Percentiles rank a stretch among this genome's conserved stretches.
These are phyloP conservation scores for Macrobrachium rosenbergii DNA, from an alignment of 1,140 invertebrate genomes.

Conservation along the genomic window DNA sequence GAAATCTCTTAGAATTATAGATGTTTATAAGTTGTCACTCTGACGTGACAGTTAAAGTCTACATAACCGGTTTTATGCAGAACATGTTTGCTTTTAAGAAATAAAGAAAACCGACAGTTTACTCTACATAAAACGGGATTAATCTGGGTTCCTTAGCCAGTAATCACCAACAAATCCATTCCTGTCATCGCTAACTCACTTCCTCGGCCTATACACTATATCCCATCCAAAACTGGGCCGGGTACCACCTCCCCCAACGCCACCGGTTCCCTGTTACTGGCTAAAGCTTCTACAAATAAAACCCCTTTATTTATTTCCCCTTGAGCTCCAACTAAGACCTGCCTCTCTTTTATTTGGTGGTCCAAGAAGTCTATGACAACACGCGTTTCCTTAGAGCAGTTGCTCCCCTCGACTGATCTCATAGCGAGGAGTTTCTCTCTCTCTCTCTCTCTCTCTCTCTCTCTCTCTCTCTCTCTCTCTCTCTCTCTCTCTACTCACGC, in stretches of 20 bases:
- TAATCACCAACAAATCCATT: too few relatives aligned
- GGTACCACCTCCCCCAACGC: neutral
- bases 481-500: neutral
- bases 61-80: too few relatives aligned
- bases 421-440: neutral
- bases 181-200: too few relatives aligned
- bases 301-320: conserved; percentile 15
- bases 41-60: too few relatives aligned
- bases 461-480: neutral
- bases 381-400: neutral
- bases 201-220: neutral
- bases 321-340: conserved; percentile 7
- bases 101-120: too few relatives aligned
- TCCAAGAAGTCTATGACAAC: conserved; percentile 1
- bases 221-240: neutral
- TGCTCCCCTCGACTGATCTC: neutral
- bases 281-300: conserved; percentile 13
- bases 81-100: too few relatives aligned
- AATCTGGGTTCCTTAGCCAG: too few relatives aligned
- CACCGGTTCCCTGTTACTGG: neutral
- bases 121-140: too few relatives aligned
- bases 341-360: conserved; percentile 26
- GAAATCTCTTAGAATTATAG: too few relatives aligned
- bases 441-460: neutral
- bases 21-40: too few relatives aligned